Evolutionary conservation across 2,888 invertebrate species (phyloP).

Genomic region (Cephus pulcher): DNA sequence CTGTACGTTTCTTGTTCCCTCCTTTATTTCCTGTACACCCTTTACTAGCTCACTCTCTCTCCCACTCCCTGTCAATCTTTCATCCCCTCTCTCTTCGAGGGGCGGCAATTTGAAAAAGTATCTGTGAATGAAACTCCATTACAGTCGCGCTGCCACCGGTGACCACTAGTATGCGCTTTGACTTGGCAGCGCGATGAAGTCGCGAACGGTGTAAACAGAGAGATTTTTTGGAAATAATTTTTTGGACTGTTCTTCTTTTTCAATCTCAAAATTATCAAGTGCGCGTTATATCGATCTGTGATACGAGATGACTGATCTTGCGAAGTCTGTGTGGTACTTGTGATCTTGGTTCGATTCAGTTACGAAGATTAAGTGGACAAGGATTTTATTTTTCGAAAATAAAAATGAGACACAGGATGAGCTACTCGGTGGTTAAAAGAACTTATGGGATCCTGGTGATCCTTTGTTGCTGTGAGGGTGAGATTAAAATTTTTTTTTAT

Average conservation of each 20-base stretch:
- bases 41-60: conserved; percentile 7
- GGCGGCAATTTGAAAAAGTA: background rate
- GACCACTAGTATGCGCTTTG: background rate
- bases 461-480: conserved; percentile 25
- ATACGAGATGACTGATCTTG: background rate
- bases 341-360: background rate
- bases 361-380: background rate
- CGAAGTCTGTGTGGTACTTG: background rate
- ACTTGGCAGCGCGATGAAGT: background rate
- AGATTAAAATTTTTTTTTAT: background rate
- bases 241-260: background rate
- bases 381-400: background rate
- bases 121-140: background rate
- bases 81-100: background rate
- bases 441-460: conserved; percentile 23
- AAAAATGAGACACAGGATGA: background rate
- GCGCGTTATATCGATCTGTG: background rate
- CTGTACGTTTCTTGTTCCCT: background rate
- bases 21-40: background rate
- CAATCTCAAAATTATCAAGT: background rate
- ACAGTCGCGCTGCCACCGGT: background rate
- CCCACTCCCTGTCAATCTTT: conserved; percentile 13
- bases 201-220: background rate
- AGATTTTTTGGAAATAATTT: background rate
- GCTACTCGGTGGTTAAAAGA: background rate